Percentiles rank a stretch among this genome's conserved stretches.
phyloP scores from a whole-genome alignment of 2,113 vertebrate species.

The Orthonyx spaldingii region DNA sequence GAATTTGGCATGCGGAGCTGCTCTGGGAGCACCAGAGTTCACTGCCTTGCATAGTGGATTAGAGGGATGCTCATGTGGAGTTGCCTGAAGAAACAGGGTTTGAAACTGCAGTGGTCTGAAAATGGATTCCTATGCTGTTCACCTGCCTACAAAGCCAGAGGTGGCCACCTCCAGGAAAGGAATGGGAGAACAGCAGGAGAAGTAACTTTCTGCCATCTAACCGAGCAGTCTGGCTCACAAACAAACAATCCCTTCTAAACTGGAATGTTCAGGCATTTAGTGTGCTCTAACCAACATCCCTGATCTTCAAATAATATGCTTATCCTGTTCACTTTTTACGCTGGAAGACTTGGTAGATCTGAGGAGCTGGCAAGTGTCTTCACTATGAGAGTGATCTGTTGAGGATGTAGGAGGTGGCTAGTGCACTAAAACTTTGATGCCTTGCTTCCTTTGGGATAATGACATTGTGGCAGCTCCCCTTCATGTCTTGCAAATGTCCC shows the following conservation, averaged over 20 bases:
- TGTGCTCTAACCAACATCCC: background rate
- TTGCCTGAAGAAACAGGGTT: background rate
- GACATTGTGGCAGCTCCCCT: background rate
- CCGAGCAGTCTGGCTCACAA: background rate
- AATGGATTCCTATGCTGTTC: background rate
- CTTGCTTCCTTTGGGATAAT: background rate
- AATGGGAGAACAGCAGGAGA: background rate
- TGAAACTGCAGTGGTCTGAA: background rate
- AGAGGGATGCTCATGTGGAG: fast-evolving
- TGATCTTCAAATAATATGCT: background rate
- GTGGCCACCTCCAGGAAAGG: background rate
- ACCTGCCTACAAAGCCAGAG: background rate
- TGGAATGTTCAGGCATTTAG: background rate
- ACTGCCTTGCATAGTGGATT: background rate
- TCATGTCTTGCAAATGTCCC: background rate
- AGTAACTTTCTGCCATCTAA: background rate
- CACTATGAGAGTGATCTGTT: background rate
- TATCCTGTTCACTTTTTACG: background rate
- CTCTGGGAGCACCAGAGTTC: background rate
- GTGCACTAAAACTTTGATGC: background rate
- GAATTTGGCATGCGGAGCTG: background rate
- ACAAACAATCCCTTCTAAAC: background rate
- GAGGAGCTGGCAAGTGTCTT: background rate
- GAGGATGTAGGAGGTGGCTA: background rate
- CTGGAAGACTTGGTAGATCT: background rate